phyloP scores from a whole-genome alignment of 2,797 vertebrate species.

The Artibeus jamaicensis region DNA sequence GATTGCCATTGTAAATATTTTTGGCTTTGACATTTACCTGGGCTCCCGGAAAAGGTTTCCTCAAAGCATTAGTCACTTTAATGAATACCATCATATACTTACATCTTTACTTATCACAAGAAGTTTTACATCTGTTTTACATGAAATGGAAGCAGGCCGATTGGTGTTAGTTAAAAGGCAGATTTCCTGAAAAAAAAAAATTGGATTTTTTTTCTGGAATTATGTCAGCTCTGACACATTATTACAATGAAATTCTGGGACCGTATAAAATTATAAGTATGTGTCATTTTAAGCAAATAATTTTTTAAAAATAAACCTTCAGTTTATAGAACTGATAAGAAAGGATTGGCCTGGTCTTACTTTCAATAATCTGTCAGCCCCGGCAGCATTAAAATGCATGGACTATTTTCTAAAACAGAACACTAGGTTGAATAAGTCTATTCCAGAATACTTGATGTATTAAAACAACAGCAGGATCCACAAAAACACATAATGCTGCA shows the following conservation, averaged over 20 bases:
- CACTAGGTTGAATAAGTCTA: neutral
- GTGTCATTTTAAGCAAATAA: conserved; percentile 6
- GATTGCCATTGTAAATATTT: conserved; percentile 5
- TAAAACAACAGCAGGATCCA: neutral
- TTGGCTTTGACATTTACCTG: conserved; percentile 24
- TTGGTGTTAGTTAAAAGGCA: conserved; percentile 67
- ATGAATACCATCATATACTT: conserved; percentile 19
- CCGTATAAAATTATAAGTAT: neutral
- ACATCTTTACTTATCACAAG: conserved; percentile 71
- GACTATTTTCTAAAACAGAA: neutral
- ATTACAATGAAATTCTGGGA: neutral
- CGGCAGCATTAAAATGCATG: neutral
- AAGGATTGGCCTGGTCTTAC: neutral
- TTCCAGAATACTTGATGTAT: neutral
- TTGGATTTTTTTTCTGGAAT: neutral
- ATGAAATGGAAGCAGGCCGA: conserved; percentile 61
- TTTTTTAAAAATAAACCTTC: neutral
- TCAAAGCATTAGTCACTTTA: neutral
- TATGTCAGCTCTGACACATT: conserved; percentile 1
- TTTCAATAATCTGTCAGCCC: neutral
- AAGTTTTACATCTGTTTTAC: conserved; percentile 71
- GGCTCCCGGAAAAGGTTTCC: neutral
- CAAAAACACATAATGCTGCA: neutral
- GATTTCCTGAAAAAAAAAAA: conserved; percentile 72
- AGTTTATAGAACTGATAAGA: neutral